A percentile compares a stretch with the other conserved stretches of the same genome.
Evolutionary conservation across 2,888 invertebrate genomes (phyloP).

Genomic region (Euplexia lucipara): DNA sequence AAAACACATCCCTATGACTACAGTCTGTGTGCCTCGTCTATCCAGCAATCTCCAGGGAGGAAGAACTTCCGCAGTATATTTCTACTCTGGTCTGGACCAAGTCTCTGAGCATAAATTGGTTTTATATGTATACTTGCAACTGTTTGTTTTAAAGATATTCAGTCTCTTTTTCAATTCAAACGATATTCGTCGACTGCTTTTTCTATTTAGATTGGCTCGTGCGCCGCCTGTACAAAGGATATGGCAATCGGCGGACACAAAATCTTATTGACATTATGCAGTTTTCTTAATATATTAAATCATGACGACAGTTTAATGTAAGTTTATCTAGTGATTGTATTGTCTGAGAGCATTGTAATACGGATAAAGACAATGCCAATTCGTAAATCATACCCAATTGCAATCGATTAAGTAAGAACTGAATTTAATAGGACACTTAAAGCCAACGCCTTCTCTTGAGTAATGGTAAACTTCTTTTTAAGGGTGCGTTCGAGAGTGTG

Average conservation of each 20-base stretch:
- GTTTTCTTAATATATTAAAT: slow-evolving; percentile 47
- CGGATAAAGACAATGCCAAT: slow-evolving; percentile 25
- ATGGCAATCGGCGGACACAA: slow-evolving; percentile 15
- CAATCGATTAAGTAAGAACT: slow-evolving; percentile 8
- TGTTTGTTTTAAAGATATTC: slow-evolving; percentile 48
- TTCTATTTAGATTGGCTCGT: slow-evolving; percentile 38
- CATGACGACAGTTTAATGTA: slow-evolving; percentile 27
- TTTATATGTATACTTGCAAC: slow-evolving; percentile 60
- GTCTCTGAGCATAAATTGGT: slow-evolving; percentile 60
- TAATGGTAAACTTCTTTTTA: not conserved
- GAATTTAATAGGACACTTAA: not conserved
- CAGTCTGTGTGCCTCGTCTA: slow-evolving; percentile 41
- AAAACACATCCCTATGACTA: slow-evolving; percentile 49
- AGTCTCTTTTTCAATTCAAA: slow-evolving; percentile 51
- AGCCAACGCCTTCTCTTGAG: not conserved
- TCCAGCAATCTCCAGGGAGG: slow-evolving; percentile 59
- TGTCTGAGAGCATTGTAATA: slow-evolving; percentile 23
- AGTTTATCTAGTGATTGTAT: slow-evolving; percentile 43
- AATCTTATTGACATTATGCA: slow-evolving; percentile 33
- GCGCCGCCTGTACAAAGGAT: slow-evolving; percentile 20
- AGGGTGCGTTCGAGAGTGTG: no score
- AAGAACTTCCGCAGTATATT: slow-evolving; percentile 64
- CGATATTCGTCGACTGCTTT: slow-evolving; percentile 29
- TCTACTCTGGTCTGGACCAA: slow-evolving; percentile 44
- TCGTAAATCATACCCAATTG: slow-evolving; percentile 4